Evolutionary conservation across 2,113 vertebrate genomes (phyloP).

Genomic region (Tragelaphus imberbis): DNA sequence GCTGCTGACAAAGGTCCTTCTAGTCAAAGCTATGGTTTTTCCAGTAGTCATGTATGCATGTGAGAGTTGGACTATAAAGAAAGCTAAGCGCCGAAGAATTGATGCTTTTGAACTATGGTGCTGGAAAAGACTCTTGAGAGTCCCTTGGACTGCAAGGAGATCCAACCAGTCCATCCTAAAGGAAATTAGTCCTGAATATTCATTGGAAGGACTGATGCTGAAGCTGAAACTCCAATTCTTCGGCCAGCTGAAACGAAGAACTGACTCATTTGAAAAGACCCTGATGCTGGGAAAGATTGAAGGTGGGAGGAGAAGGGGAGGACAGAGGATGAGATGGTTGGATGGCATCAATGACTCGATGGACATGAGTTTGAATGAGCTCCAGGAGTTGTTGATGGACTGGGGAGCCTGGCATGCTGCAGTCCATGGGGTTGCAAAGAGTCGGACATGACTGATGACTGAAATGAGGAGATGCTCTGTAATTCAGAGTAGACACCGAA

Average conservation of each 20-base stretch:
- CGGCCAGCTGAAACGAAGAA: neutral
- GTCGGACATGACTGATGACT: accelerated
- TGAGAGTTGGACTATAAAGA: neutral
- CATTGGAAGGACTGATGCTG: neutral
- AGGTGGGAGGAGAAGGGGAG: neutral
- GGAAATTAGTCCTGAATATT: neutral
- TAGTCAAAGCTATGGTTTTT: neutral
- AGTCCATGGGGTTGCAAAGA: neutral
- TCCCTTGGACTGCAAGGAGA: neutral
- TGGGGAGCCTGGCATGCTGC: neutral
- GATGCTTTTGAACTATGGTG: neutral
- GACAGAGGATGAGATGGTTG: neutral
- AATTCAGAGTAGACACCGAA: neutral
- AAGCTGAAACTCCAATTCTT: neutral
- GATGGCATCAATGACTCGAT: neutral
- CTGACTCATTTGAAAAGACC: neutral
- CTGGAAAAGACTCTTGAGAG: neutral
- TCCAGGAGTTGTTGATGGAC: neutral
- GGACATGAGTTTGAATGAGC: neutral
- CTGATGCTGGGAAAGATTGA: neutral
- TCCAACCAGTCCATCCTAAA: neutral
- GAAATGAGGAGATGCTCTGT: neutral
- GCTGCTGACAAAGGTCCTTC: neutral
- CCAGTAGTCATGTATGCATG: neutral
- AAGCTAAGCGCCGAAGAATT: neutral